These are phyloP conservation scores for Drosophila rubida DNA, from an alignment of 2,888 invertebrate genomes.

Conservation along the genomic window DNA sequence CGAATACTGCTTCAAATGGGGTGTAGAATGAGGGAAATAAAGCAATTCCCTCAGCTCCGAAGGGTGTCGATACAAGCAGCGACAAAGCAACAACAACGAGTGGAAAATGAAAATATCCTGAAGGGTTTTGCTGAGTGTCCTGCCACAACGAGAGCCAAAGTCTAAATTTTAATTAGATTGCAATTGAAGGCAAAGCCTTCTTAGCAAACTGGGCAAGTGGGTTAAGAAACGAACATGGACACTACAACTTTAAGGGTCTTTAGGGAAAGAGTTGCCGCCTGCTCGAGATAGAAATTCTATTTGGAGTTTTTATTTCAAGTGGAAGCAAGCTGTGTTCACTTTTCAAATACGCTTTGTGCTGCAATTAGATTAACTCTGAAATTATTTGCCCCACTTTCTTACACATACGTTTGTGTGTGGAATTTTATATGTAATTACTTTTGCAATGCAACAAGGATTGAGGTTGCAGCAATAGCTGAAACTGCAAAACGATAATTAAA, in stretches of 20 bases:
- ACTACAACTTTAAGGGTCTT: constrained; percentile 27
- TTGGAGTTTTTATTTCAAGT: constrained; percentile 34
- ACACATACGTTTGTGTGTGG: neutral
- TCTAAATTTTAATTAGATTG: constrained; percentile 72
- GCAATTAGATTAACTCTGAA: constrained; percentile 26
- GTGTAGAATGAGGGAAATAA: constrained; percentile 10
- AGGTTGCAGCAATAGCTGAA: neutral
- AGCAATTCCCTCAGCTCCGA: constrained; percentile 26
- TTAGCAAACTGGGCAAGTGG: constrained; percentile 25
- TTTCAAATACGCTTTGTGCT: constrained; percentile 32
- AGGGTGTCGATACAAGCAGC: constrained; percentile 35
- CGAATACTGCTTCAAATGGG: constrained; percentile 39
- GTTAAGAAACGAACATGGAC: constrained; percentile 19
- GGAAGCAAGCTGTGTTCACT: constrained; percentile 28
- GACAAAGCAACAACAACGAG: constrained; percentile 1
- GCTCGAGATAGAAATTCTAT: constrained; percentile 16
- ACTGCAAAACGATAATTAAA: constrained; percentile 1
- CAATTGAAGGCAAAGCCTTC: constrained; percentile 35
- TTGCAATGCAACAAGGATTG: neutral
- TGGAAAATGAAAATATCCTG: constrained; percentile 13
- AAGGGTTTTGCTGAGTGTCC: constrained; percentile 37
- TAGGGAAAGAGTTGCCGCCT: constrained; percentile 12
- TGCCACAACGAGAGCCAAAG: constrained; percentile 24
- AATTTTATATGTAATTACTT: constrained; percentile 8
- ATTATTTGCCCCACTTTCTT: constrained; percentile 26